A percentile compares a stretch with the other conserved stretches of the same genome.
Conservation (phyloP, 2,113 vertebrate species). For the Craseonycteris thonglongyai region DNA sequence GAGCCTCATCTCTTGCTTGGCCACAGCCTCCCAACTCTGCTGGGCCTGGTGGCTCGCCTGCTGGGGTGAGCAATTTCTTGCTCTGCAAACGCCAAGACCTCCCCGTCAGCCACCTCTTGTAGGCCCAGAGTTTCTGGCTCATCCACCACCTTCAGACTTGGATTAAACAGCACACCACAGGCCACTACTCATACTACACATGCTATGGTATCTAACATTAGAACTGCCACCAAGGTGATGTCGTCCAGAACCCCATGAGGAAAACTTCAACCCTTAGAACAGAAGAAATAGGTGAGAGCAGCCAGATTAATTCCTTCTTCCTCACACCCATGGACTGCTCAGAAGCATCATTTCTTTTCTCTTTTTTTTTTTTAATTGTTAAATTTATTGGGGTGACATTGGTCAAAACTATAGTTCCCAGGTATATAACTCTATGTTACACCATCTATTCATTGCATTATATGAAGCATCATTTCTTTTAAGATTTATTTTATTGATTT, state of each 20-base stretch:
- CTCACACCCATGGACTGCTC: neutral
- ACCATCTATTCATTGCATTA: too few species aligned
- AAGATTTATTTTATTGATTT: too few species aligned
- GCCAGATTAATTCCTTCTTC: neutral
- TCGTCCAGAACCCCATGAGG: neutral
- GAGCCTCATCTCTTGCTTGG: neutral
- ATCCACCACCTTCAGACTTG: neutral
- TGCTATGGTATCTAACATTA: neutral
- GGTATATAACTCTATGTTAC: too few species aligned
- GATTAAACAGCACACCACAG: neutral
- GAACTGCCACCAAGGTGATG: neutral
- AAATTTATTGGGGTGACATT: too few species aligned
- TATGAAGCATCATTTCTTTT: too few species aligned
- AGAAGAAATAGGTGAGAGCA: neutral
- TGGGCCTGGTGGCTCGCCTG: neutral
- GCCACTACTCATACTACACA: fast-evolving
- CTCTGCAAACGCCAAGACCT: neutral
- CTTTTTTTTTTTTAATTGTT: too few species aligned
- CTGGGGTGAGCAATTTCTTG: neutral
- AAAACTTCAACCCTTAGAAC: neutral
- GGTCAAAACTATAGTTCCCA: too few species aligned
- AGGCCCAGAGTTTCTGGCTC: neutral
- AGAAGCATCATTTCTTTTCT: neutral
- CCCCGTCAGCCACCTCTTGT: neutral
- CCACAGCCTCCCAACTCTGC: neutral